Conservation (phyloP, 2,888 invertebrate genomes). For the Cremastinae sp. region DNA sequence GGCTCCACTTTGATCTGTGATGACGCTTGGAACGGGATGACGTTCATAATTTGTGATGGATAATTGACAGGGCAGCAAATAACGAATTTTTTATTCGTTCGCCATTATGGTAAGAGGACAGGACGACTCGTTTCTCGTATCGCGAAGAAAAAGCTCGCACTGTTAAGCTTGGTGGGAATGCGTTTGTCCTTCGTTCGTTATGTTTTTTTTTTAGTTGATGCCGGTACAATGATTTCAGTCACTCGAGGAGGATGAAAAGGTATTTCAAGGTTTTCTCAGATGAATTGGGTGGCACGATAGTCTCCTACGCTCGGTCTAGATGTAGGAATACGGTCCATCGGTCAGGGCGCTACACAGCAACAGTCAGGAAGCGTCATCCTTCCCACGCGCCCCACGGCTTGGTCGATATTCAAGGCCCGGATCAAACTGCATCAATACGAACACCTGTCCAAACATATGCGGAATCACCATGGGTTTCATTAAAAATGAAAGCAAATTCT, state of each 20-base stretch:
- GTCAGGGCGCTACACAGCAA: conserved; percentile 99
- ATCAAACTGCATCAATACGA: conserved; percentile 99
- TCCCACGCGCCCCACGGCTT: conserved; percentile 88
- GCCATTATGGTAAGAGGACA: not conserved
- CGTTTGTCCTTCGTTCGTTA: too few relatives aligned
- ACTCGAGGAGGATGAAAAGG: conserved; percentile 63
- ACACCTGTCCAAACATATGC: conserved; percentile 90
- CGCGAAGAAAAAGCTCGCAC: conserved; percentile 24
- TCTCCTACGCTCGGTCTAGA: conserved; percentile 81
- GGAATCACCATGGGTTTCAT: too few relatives aligned
- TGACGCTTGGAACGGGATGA: too few relatives aligned
- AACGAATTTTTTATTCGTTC: conserved; percentile 17
- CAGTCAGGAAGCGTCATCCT: conserved; percentile 98
- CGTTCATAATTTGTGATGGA: conserved; percentile 38
- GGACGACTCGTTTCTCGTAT: not conserved
- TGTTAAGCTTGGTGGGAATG: conserved; percentile 1
- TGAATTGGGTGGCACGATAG: conserved; percentile 73
- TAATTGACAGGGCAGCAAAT: conserved; percentile 57
- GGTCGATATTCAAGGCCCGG: conserved; percentile 98
- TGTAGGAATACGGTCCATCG: conserved; percentile 97
- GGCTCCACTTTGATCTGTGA: too few relatives aligned
- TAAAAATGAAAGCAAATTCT: too few relatives aligned
- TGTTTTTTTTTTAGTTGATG: not conserved
- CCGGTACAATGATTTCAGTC: conserved; percentile 14
- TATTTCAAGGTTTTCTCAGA: conserved; percentile 64